These are phyloP conservation scores for Amblyopsis rosae DNA, from an alignment of 2,113 vertebrate species.

Conservation along the genomic window DNA sequence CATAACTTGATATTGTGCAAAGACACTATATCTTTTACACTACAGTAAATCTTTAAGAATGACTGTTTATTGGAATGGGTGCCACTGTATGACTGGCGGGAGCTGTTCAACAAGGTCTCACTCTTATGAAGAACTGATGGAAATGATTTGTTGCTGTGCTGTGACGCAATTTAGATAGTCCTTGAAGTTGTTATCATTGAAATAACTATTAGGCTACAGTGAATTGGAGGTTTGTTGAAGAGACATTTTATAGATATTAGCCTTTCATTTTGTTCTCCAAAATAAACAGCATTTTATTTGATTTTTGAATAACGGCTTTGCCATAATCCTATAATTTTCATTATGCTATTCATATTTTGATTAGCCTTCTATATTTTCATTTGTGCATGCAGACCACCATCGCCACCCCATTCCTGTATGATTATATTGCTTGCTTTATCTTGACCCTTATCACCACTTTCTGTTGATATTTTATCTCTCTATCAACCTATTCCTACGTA, in stretches of 20 bases:
- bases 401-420: not conserved
- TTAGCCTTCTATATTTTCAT: not conserved
- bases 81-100: not conserved
- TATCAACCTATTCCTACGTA: not conserved
- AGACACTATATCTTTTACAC: no score
- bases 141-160: no score
- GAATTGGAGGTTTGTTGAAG: conserved; percentile 22
- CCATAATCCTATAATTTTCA: conserved; percentile 2
- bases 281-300: not conserved
- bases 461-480: not conserved
- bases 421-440: not conserved
- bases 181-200: not conserved
- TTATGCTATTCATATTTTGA: conserved; percentile 12
- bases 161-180: not conserved
- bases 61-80: not conserved
- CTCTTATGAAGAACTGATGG: no score
- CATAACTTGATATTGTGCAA: no score
- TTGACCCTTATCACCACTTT: not conserved
- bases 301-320: not conserved
- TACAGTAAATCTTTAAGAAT: not conserved
- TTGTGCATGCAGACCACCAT: not conserved
- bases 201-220: conserved; percentile 1
- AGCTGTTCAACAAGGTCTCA: not conserved
- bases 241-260: conserved; percentile 9
- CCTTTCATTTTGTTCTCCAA: conserved; percentile 19